Evolutionary conservation across 2,888 invertebrate species (phyloP), one percentile per base, ranked within the genome.

Genomic region (Amblyjoppa proteus): DNA sequence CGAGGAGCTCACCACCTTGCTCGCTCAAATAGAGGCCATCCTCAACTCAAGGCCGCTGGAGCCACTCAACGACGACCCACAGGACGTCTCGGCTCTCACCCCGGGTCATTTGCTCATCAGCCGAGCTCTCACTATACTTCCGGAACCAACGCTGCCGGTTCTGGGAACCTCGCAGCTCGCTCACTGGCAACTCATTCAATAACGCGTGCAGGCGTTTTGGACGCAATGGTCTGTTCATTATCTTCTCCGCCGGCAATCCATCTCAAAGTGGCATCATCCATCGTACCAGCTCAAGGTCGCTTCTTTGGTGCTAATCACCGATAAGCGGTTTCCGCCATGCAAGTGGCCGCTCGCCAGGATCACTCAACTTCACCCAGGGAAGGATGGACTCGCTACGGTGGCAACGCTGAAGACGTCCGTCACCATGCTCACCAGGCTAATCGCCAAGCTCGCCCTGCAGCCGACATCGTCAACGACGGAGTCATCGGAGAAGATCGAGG

Each of bases 311-410:
- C 66, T 89, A 0, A 20, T 89, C n/a, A 85, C 86, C 6, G 88
- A 88, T 6, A 88, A 89, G 34, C 56, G 82, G 0, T 34, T 64
- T 16, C 88, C 88, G 5, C 89, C 89, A 7, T 16, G 0, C 20
- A 20, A 20, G 20, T 20, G 20, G 20, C 20, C 20, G 20, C 20
- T 20, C 20, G 20, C 20, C 20, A 61, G 88, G 13, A 82, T 90
- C 6, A 69, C 66, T 0, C 16, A 79, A 0, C 28, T 88, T 0
- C 88, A 89, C 25, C 20, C 20, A 20, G 20, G 20, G 20, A 20
- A 20, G 20, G 20, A 20, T 20, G 20, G 20, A 20, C 20, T 20
- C 20, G 20, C 20, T 20, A 20, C 20, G 20, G 20, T 20, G 20
- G 20, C 20, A 20, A 20, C 20, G 0, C 2, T 91, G 4, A 84